Base-by-base conservation (phyloP, 2,888 invertebrate genomes). In the Ichneumon xanthorius region DNA sequence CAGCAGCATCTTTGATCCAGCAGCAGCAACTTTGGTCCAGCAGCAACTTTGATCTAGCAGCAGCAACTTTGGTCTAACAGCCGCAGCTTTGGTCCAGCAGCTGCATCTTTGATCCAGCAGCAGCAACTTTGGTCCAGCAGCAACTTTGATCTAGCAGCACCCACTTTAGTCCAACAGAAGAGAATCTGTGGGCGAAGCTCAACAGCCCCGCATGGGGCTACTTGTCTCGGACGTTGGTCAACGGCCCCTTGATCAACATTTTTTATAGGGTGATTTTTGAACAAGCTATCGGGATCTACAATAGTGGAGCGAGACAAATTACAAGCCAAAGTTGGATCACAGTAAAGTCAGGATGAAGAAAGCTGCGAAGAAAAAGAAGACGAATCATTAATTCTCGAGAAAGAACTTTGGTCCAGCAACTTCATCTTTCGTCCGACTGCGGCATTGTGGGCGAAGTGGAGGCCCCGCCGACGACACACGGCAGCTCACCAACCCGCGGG, bases 221-320 rank as follows among this genome's bases (percentile, higher is more conserved):
- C 63, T 77, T 68, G 11, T 11, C 40, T 9, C 40, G 40, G 40
- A 1, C 40, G 16, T 16, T 16, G 16, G 45, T 45, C 4, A 45
- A 45, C 3, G 45, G 45, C 4, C 4, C 45, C 16, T 16, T 45
- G 3, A 45, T 45, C 16, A 16, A 4, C 4, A 45, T 45, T 45
- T 16, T 45, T 16, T 91, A 88, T 84, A 89, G 90, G 89, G 88
- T 90, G 88, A 90, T 90, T 90, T 90, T 89, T 90, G 89, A 40
- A 11, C 40, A 40, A 33, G 33, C 0, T 6, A 40, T 9, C 40
- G 7, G 40, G 40, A 9, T 37, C 2, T 9, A 9, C 9, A 9
- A 37, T 0, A 9, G 9, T 9, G 1, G 0, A 9, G 37, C 37
- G 37, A 37, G 37, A 1, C 0, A 37, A 37, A 11, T 40, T 40